A percentile compares a stretch with the other conserved stretches of the same genome.
Evolutionary conservation across 2,797 vertebrate genomes (phyloP).

Genomic region (Cheirogaleus major): DNA sequence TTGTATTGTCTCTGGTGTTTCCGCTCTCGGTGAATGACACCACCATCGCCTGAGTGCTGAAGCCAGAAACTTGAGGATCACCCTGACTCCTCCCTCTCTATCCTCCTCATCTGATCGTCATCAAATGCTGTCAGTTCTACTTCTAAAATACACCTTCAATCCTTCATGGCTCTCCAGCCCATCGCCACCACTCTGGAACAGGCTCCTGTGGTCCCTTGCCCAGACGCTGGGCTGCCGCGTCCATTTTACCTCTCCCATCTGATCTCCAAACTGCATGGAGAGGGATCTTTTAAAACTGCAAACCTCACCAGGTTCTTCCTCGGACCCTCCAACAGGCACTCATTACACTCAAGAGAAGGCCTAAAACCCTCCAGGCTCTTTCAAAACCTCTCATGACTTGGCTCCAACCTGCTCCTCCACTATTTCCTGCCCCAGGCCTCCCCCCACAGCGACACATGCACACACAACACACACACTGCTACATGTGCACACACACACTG

Average conservation of each 20-base stretch:
- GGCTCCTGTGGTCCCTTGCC: not conserved
- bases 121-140: not conserved
- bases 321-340: not conserved
- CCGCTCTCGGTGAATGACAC: no score
- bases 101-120: not conserved
- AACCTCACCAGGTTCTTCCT: not conserved
- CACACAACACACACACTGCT: not conserved
- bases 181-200: not conserved
- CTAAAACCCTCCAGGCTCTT: not conserved
- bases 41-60: fast-evolving
- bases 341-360: not conserved
- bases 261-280: not conserved
- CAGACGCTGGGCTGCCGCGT: no score
- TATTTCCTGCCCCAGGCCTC: not conserved
- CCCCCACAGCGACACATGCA: fast-evolving
- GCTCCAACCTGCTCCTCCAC: not conserved
- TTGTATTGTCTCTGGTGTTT: not conserved
- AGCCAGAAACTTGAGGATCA: not conserved
- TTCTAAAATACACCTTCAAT: not conserved
- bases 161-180: not conserved
- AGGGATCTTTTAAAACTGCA: not conserved
- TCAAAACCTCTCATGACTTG: not conserved
- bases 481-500: no score
- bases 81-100: not conserved
- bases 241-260: not conserved